Evolutionary conservation across 2,797 vertebrate genomes (phyloP), one percentile per base, ranked within the genome.

Genomic region (Urophycis tenuis): DNA sequence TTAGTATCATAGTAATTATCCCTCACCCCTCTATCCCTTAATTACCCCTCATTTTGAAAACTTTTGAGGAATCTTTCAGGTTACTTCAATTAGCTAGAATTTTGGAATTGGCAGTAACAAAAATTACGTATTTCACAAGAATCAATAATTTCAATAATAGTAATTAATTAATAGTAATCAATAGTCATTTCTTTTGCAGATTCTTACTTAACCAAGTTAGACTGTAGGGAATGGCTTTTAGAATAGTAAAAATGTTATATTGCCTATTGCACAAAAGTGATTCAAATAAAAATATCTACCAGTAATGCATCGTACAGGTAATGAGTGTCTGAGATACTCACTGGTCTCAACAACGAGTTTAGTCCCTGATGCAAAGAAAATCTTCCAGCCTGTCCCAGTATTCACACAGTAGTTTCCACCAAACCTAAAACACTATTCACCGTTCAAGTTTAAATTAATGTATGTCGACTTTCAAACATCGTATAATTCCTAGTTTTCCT

Each of bases 261-360:
- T 2, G 10, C 41, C 3, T 45, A 15, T 45, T 15, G 41, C 15
- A 14, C 5, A 12, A 17, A 15, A 45, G 14, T 5, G 41, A 15
- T 17, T 17, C 9, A 1, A 45, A 2, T 17, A 17, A 53, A 53
- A 22, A 53, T 53, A 53, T 53, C 4, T 53, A 41, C 39, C 14
- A 41, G 39, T 12, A 41, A 17, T 41, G 3, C 39, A 41, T 41
- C 39, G 12, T 41, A 15, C 15, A 41, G 39, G 14, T 41, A 41
- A 0, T 41, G 39, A 15, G 39, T 41, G 1, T 53, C 45, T 53
- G 17, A 53, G 71, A 12, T 72, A 72, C 71, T 72, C 22, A 89
- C 87, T 86, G 75, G 73, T 39, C 49, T 76, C 75, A 74, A 89
- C 74, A 34, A 14, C 78, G 5, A 91, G 76, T 80, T 80, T 70